These are phyloP conservation scores for Eurystomus glaucurus DNA, from an alignment of 2,797 vertebrate species.

Conservation along the genomic window DNA sequence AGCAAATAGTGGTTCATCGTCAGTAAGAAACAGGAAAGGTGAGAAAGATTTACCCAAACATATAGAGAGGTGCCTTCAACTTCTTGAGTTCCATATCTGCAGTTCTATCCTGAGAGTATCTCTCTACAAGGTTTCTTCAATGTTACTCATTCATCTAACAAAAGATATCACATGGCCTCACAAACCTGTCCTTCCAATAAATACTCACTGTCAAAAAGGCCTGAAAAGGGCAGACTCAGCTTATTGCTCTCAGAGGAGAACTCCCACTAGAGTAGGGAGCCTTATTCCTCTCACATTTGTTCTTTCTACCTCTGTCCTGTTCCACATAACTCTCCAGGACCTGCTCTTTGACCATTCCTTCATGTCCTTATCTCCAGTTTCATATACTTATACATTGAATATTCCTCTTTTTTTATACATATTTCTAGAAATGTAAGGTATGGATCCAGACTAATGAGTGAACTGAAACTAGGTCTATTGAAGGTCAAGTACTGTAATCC, in stretches of 20 bases:
- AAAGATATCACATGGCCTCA: neutral
- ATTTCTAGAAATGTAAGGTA: neutral
- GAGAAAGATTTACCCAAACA: neutral
- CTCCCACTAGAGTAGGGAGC: neutral
- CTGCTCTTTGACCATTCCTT: neutral
- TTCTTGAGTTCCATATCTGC: neutral
- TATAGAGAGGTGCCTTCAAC: neutral
- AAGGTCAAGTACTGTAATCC: neutral
- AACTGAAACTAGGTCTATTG: neutral
- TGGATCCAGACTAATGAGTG: neutral
- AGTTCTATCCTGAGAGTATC: neutral
- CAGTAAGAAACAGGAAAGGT: neutral
- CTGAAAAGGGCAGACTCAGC: neutral
- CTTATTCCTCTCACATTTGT: neutral
- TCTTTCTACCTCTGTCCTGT: neutral
- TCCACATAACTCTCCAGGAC: neutral
- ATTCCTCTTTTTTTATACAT: neutral
- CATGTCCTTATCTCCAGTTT: neutral
- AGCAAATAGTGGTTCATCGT: neutral
- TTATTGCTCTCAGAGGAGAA: neutral
- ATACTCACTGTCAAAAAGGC: neutral
- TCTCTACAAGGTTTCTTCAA: neutral
- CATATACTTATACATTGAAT: neutral
- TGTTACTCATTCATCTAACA: rapidly evolving
- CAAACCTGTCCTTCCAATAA: neutral